Base-by-base conservation (phyloP, 2,113 vertebrate species). In the Coturnix japonica region DNA sequence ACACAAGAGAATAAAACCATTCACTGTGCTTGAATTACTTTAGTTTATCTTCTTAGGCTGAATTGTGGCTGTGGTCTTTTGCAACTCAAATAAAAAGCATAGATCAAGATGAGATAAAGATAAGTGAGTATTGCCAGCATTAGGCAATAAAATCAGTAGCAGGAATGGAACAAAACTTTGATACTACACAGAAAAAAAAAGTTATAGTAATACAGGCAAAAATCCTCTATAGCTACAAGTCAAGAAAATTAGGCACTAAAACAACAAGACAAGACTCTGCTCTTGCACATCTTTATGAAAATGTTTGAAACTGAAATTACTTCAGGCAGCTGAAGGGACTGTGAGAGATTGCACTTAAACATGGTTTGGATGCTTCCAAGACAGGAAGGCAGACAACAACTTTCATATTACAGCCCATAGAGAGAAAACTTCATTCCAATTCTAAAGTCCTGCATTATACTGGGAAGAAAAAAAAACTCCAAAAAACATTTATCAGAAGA, bases 41-140 rank as follows among this genome's bases (percentile, higher is more conserved):
- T 57, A 82, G 88, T 95, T 93, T 96, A 94, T 96, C 90, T 94
- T 94, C 74, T 81, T 82, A 69, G 83, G 56, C 77, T 94, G 92
- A 93, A 88, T 95, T 85, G 66, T 91, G 66, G 77, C 89, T 93
- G 91, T 93, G 87, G 91, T 94, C 78, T 85, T 95, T 90, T 94
- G 89, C 92, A 96, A 91, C 89, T 91, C 91, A 93, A 94, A 94
- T 94, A 94, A 84, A 87, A 92, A 80, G 56, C 88, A 64, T 60
- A 91, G 91, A 91, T 95, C 94, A 90, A 94, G 94, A 96, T 94
- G 93, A 96, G 91, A 94, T 93, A 83, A 80, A 89, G 88, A 90
- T 91, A 95, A 86, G 8, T 0, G 64, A 67, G 74, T 77, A 91
- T 85, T 95, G 90, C 81, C 60, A 74, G 72, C n/a, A 71, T 91